Base-by-base conservation (phyloP, 1,140 invertebrate species). In the Caenorhabditis tropicalis region DNA sequence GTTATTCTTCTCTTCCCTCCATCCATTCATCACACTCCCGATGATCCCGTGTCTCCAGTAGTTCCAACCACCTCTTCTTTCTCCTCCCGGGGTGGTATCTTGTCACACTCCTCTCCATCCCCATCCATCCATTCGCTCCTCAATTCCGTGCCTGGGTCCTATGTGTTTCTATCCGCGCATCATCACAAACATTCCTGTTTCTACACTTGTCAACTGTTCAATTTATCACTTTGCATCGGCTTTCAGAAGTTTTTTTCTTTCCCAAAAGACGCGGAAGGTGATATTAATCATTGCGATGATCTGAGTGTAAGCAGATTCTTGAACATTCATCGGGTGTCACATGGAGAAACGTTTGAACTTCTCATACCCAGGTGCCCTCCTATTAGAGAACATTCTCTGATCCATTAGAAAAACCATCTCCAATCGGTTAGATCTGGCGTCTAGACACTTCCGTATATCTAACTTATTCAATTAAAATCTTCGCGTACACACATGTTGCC, bases 161-260 rank as follows among this genome's bases (percentile, higher is more conserved):
- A 10, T 9, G 43, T 9, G 9, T 46, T 46, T 51, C 12, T 51
- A 21, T 51, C 49, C 49, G 19, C 0, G 43, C 43, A 16, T 16
- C 49, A 51, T 16, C 49, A 51, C n/a, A 51, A 27, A 58, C 16
- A 36, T 39, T 70, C 60, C 60, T 70, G 60, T 70, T 70, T n/a
- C n/a, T n/a, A n/a, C n/a, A n/a, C n/a, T 58, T n/a, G 24, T 1
- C n/a, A 12, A 19, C 9, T 65, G 15, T 65, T 27, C 58, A 33
- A 65, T n/a, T n/a, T n/a, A 36, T 65, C 58, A 65, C 58, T 16
- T 65, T 43, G 19, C 43, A 43, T 74, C 36, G 21, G 16, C 19
- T 43, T 74, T 43, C 33, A 43, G 65, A n/a, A 39, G 36, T 43
- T 74, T 74, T 43, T 74, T 74, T 36, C 16, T 2, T 33, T 9